Evolutionary conservation across 2,113 vertebrate genomes (phyloP).

Genomic region (Carassius gibelio): DNA sequence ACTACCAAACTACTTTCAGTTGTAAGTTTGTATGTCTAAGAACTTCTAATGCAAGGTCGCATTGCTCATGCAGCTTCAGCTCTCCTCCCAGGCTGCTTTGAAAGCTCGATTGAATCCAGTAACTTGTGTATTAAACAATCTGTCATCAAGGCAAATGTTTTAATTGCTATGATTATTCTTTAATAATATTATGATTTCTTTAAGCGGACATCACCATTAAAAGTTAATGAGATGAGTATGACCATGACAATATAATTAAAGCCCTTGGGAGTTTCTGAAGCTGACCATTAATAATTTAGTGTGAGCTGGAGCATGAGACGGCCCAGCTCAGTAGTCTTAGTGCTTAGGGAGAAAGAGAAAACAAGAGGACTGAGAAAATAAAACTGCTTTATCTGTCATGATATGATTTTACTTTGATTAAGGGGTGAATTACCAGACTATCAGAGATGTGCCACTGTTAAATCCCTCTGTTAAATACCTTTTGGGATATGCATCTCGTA

Average conservation of each 20-base stretch:
- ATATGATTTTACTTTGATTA: constrained; percentile 41
- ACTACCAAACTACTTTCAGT: not conserved
- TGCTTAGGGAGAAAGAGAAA: constrained; percentile 21
- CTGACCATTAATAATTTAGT: constrained; percentile 69
- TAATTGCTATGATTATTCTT: constrained; percentile 66
- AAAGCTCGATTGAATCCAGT: constrained; percentile 47
- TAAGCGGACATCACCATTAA: constrained; percentile 58
- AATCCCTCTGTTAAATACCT: constrained; percentile 27
- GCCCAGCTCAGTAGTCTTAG: constrained; percentile 43
- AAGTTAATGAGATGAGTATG: constrained; percentile 66
- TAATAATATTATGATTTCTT: constrained; percentile 64
- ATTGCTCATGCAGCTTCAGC: constrained; percentile 49
- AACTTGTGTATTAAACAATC: constrained; percentile 54
- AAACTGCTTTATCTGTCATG: constrained; percentile 27
- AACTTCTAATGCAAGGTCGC: constrained; percentile 23
- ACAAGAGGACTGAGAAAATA: not conserved
- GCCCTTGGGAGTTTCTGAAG: constrained; percentile 68
- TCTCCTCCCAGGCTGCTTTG: constrained; percentile 57
- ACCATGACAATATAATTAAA: constrained; percentile 73
- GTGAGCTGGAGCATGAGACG: constrained; percentile 49
- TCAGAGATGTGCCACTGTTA: constrained; percentile 45
- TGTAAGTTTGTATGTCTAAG: not conserved
- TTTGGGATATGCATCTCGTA: constrained; percentile 41
- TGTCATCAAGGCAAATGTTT: constrained; percentile 54
- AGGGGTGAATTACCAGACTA: constrained; percentile 41